Percentiles rank a stretch among this genome's conserved stretches.
Conservation (phyloP, 2,797 vertebrate genomes). For the Arrhamphus sclerolepis region DNA sequence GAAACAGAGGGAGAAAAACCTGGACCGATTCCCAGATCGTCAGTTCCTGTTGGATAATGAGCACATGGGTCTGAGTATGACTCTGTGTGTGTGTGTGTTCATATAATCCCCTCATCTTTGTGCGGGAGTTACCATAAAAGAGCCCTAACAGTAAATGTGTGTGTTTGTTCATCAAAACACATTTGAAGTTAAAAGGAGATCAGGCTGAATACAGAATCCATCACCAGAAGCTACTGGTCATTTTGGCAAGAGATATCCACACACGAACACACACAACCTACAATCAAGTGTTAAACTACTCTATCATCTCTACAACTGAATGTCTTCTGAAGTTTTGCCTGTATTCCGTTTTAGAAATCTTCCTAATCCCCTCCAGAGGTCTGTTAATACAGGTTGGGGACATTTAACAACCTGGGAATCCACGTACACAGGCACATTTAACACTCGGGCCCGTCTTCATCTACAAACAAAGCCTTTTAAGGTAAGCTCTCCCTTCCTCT, state of each 20-base stretch:
- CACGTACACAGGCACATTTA: slow-evolving; percentile 52
- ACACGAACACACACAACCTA: neutral
- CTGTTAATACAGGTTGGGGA: slow-evolving; percentile 36
- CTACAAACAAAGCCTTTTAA: slow-evolving; percentile 76
- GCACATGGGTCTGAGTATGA: slow-evolving; percentile 10
- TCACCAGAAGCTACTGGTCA: slow-evolving; percentile 37
- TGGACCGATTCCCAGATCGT: slow-evolving; percentile 59
- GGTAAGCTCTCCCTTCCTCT: slow-evolving; percentile 65
- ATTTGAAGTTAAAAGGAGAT: slow-evolving; percentile 68
- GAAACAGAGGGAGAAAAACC: slow-evolving; percentile 17
- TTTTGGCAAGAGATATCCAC: slow-evolving; percentile 14
- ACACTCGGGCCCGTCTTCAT: slow-evolving; percentile 50
- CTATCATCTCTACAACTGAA: slow-evolving; percentile 2
- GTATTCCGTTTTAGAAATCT: slow-evolving; percentile 15
- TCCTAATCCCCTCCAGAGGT: slow-evolving; percentile 9
- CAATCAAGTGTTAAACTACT: neutral
- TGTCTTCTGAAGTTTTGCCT: slow-evolving; percentile 15
- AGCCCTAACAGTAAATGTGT: neutral
- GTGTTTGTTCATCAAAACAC: slow-evolving; percentile 23
- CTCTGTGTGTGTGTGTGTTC: slow-evolving; percentile 11
- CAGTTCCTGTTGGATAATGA: slow-evolving; percentile 52
- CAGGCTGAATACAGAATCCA: slow-evolving; percentile 54
- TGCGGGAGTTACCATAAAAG: slow-evolving; percentile 11
- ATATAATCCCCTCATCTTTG: slow-evolving; percentile 26
- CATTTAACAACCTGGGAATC: slow-evolving; percentile 46